Evolutionary conservation across 2,888 invertebrate genomes (phyloP).

Genomic region (Caprella mutica): DNA sequence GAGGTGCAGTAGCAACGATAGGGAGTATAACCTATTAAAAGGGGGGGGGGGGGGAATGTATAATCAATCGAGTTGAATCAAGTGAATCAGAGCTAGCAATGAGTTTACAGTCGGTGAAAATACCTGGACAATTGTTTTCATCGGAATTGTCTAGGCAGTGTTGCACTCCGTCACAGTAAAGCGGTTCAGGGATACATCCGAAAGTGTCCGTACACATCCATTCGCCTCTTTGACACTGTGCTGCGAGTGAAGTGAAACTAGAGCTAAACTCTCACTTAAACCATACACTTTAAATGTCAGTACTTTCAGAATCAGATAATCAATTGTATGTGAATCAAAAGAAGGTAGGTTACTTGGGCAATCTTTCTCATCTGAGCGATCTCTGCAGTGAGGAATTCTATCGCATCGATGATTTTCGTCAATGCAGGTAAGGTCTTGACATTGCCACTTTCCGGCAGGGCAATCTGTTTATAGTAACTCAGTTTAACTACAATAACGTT

Average conservation of each 20-base stretch:
- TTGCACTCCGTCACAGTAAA: conserved; percentile 20
- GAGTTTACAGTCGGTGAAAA: background rate
- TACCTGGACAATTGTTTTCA: conserved; percentile 17
- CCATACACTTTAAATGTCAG: background rate
- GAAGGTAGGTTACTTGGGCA: conserved; percentile 7
- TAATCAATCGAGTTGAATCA: background rate
- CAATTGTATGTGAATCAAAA: background rate
- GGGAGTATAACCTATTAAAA: too few species aligned
- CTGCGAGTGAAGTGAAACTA: background rate
- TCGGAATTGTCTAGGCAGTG: conserved; percentile 29
- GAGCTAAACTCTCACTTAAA: background rate
- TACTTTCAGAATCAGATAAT: background rate
- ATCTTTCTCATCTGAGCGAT: conserved; percentile 10
- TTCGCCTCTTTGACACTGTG: conserved; percentile 13
- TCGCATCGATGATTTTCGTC: background rate
- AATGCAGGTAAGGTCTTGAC: conserved; percentile 44
- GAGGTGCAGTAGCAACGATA: too few species aligned
- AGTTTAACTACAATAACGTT: too few species aligned
- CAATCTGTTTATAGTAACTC: too few species aligned
- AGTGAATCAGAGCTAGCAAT: background rate
- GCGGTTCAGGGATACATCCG: conserved; percentile 21
- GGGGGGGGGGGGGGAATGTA: too few species aligned
- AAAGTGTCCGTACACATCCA: conserved; percentile 22
- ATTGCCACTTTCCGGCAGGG: conserved; percentile 36
- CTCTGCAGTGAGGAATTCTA: conserved; percentile 2